Conservation (phyloP, 2,113 vertebrate genomes). For the Sebastes schlegelii region DNA sequence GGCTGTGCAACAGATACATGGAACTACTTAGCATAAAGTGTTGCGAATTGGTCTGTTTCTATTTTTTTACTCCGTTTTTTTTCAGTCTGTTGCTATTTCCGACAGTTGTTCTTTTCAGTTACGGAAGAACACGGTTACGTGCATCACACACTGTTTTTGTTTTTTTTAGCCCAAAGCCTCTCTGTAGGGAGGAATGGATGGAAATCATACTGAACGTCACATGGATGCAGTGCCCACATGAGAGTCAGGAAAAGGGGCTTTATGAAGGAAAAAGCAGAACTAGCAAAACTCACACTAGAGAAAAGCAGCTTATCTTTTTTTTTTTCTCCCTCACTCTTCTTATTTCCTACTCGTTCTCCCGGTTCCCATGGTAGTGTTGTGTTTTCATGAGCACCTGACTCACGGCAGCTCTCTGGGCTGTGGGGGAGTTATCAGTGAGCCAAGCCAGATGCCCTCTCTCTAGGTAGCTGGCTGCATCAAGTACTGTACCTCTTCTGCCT, state of each 20-base stretch:
- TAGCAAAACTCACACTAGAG: slow-evolving; percentile 51
- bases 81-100: slow-evolving; percentile 25
- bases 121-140: slow-evolving; percentile 12
- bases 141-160: background rate
- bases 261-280: slow-evolving; percentile 34
- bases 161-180: slow-evolving; percentile 13
- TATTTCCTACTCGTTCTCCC: slow-evolving; percentile 49
- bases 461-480: slow-evolving; percentile 65
- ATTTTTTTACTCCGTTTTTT: background rate
- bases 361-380: slow-evolving; percentile 59
- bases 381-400: slow-evolving; percentile 75
- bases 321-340: slow-evolving; percentile 26
- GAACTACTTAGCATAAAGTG: slow-evolving; percentile 60
- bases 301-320: slow-evolving; percentile 60
- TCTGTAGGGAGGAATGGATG: background rate
- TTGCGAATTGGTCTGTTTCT: slow-evolving; percentile 31
- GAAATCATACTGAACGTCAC: slow-evolving; percentile 43
- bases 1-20: slow-evolving; percentile 54
- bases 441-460: slow-evolving; percentile 79
- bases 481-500: slow-evolving; percentile 54
- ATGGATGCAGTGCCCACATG: slow-evolving; percentile 9
- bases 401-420: slow-evolving; percentile 64
- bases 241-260: slow-evolving; percentile 37
- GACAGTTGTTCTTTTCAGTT: slow-evolving; percentile 10
- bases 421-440: slow-evolving; percentile 73